Percentiles rank a stretch among this genome's conserved stretches.
Conservation (phyloP, 1,140 invertebrate species). For the Reticulitermes speratus region DNA sequence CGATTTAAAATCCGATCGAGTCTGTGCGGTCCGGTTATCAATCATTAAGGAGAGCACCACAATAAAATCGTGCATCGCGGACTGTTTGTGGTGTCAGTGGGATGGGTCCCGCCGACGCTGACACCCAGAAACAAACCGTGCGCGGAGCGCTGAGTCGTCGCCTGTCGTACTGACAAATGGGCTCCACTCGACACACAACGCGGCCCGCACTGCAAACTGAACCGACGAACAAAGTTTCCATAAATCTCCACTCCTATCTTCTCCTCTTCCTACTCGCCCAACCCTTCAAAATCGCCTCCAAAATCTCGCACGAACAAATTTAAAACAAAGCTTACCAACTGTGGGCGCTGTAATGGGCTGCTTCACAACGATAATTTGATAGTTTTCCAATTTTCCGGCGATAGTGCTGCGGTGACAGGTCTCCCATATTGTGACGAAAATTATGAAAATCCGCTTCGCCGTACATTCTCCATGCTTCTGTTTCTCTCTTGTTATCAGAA, state of each 20-base stretch:
- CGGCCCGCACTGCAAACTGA: background rate
- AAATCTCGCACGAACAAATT: background rate
- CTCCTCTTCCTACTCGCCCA: background rate
- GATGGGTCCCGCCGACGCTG: background rate
- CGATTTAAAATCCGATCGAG: background rate
- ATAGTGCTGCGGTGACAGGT: background rate
- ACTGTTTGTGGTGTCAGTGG: background rate
- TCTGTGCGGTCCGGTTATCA: background rate
- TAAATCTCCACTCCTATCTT: background rate
- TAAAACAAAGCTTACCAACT: background rate
- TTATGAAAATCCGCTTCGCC: background rate
- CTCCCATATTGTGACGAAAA: background rate
- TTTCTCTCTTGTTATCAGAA: constrained; percentile 1
- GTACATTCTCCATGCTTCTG: background rate
- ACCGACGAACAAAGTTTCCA: background rate
- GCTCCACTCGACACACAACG: too few species aligned
- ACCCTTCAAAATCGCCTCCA: background rate
- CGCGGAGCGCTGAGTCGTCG: background rate
- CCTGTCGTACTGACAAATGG: background rate
- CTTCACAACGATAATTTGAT: constrained; percentile 5
- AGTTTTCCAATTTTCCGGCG: constrained; percentile 6
- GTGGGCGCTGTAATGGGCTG: background rate
- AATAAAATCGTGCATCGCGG: background rate
- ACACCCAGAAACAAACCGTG: background rate
- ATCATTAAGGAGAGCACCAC: background rate